Conservation (phyloP, 1,140 invertebrate species). For the Hestina assimilis region DNA sequence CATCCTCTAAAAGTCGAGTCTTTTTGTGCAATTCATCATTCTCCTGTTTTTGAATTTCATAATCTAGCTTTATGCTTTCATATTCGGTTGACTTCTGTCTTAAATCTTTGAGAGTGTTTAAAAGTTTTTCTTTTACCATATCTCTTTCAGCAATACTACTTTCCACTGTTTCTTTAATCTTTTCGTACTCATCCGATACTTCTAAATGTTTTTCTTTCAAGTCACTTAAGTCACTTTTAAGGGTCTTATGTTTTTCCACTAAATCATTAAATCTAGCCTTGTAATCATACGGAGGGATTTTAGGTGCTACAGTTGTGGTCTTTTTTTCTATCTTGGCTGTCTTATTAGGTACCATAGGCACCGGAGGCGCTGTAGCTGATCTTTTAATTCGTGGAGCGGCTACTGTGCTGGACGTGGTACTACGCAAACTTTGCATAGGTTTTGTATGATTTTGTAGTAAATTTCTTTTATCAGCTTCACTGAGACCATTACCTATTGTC, state of each 20-base stretch:
- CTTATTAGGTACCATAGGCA: slow-evolving; percentile 42
- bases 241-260: slow-evolving; percentile 79
- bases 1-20: slow-evolving; percentile 58
- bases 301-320: slow-evolving; percentile 48
- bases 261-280: slow-evolving; percentile 80
- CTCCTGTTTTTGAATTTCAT: slow-evolving; percentile 59
- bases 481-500: slow-evolving; percentile 52
- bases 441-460: slow-evolving; percentile 62
- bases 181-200: slow-evolving; percentile 75
- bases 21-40: slow-evolving; percentile 61
- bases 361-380: slow-evolving; percentile 53
- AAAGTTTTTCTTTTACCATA: slow-evolving; percentile 59
- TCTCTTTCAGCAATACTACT: slow-evolving; percentile 46
- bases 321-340: slow-evolving; percentile 58
- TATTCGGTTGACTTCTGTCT: slow-evolving; percentile 53
- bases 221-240: slow-evolving; percentile 75
- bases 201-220: slow-evolving; percentile 77
- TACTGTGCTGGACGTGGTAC: slow-evolving; percentile 33
- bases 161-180: slow-evolving; percentile 62
- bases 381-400: slow-evolving; percentile 57
- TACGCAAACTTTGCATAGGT: slow-evolving; percentile 40
- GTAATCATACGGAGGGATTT: slow-evolving; percentile 80
- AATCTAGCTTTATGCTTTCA: slow-evolving; percentile 60
- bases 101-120: slow-evolving; percentile 56
- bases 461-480: slow-evolving; percentile 64